Evolutionary conservation across 1,140 invertebrate genomes (phyloP).

Genomic region (Philotrypesis tridentata): DNA sequence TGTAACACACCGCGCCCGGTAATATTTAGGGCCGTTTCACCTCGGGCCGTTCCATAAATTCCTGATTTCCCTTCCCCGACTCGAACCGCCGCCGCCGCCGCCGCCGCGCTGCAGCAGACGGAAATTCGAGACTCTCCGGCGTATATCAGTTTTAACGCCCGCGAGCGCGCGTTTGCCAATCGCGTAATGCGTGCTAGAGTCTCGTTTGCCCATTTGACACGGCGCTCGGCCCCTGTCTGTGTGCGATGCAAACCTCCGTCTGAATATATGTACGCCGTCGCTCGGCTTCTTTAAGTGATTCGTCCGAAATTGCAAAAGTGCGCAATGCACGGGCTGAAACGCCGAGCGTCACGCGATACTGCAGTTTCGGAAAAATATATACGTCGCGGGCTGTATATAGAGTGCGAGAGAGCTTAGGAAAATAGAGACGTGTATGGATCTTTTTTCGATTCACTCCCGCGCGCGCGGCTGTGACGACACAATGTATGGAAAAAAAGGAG

Average conservation of each 20-base stretch:
- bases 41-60: slow-evolving; percentile 63
- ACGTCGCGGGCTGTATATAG: too few species aligned
- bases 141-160: slow-evolving; percentile 60
- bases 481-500: too few species aligned
- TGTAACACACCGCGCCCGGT: slow-evolving; percentile 53
- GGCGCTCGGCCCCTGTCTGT: background rate
- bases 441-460: too few species aligned
- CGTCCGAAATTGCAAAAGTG: background rate
- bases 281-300: background rate
- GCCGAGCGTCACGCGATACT: background rate
- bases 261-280: background rate
- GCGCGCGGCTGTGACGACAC: too few species aligned
- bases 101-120: slow-evolving; percentile 52
- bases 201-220: slow-evolving; percentile 25
- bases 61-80: slow-evolving; percentile 53
- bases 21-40: slow-evolving; percentile 61
- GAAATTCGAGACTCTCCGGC: slow-evolving; percentile 63
- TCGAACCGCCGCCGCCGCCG: background rate
- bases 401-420: too few species aligned
- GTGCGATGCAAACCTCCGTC: too few species aligned
- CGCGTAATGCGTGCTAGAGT: slow-evolving; percentile 40
- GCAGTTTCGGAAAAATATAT: background rate
- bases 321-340: too few species aligned
- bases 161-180: slow-evolving; percentile 46
- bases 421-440: too few species aligned